These are phyloP conservation scores for Trididemnum nubilum DNA, from an alignment of 23 tunicate genomes.

Conservation along the genomic window DNA sequence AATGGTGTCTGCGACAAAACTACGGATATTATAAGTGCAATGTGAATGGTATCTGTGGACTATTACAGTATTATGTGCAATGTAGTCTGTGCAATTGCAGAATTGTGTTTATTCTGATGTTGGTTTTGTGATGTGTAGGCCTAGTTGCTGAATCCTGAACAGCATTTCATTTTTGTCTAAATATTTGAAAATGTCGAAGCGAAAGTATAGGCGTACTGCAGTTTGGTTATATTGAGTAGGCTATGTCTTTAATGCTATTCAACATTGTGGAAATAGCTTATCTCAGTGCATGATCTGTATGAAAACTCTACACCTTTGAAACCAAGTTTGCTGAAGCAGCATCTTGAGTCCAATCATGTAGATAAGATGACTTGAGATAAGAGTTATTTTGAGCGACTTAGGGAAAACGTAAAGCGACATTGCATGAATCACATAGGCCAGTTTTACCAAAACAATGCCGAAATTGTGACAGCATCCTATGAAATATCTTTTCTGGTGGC, in stretches of 20 bases:
- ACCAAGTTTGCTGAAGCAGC: conserved; percentile 52
- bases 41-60: conserved; percentile 20
- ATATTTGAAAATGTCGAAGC: conserved; percentile 46
- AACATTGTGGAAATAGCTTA: conserved; percentile 35
- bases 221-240: too few relatives aligned
- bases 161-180: conserved; percentile 40
- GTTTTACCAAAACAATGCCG: too few relatives aligned
- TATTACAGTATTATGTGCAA: background rate
- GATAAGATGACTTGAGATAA: conserved; percentile 47
- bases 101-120: conserved; percentile 41
- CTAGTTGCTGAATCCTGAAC: conserved; percentile 47
- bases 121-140: conserved; percentile 33
- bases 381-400: conserved; percentile 42
- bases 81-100: conserved; percentile 32
- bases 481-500: conserved; percentile 39
- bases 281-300: conserved; percentile 50
- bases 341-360: conserved; percentile 59
- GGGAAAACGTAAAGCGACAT: conserved; percentile 49
- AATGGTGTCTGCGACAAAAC: conserved; percentile 30
- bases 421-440: conserved; percentile 57
- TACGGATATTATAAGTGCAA: conserved; percentile 6
- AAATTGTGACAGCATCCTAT: conserved; percentile 26
- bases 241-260: conserved; percentile 47
- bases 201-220: conserved; percentile 45
- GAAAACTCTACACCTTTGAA: conserved; percentile 54